Conservation (phyloP, 1,140 invertebrate genomes). For the Ptiloglossa arizonensis region DNA sequence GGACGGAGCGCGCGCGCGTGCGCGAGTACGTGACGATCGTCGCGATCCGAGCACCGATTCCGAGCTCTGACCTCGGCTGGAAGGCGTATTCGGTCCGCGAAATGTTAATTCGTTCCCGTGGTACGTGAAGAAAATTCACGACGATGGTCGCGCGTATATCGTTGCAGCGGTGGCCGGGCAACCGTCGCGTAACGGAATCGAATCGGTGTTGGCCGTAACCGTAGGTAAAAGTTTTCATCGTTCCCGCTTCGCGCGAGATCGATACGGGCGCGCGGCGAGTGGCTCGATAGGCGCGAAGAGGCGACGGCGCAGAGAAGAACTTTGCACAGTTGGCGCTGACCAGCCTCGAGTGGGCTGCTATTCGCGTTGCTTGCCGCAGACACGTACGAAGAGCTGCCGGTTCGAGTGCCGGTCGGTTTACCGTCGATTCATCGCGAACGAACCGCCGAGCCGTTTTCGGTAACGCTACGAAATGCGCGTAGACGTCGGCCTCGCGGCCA, state of each 20-base stretch:
- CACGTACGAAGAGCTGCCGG: not conserved
- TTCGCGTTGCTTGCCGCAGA: slow-evolving; percentile 8
- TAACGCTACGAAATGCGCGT: slow-evolving; percentile 10
- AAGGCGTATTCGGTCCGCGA: not conserved
- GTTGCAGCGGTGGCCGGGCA: no score
- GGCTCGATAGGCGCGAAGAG: not conserved
- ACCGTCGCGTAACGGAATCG: not conserved
- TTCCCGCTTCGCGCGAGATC: slow-evolving; percentile 9
- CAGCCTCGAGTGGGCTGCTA: not conserved
- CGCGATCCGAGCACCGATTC: no score
- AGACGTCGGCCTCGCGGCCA: not conserved
- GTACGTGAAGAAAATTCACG: slow-evolving; percentile 10
- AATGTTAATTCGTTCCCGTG: not conserved
- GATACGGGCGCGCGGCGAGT: not conserved
- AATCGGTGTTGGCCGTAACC: not conserved
- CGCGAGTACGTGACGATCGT: no score
- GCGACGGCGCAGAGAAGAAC: slow-evolving; percentile 19
- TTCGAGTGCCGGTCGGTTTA: slow-evolving; percentile 1
- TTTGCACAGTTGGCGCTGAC: not conserved
- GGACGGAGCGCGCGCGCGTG: no score
- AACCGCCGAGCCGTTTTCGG: not conserved
- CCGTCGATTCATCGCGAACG: not conserved
- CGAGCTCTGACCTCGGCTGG: not conserved
- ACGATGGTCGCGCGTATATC: not conserved
- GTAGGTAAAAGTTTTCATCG: not conserved